Evolutionary conservation across 2,797 vertebrate species (phyloP).

Genomic region (Hippocampus kuda): DNA sequence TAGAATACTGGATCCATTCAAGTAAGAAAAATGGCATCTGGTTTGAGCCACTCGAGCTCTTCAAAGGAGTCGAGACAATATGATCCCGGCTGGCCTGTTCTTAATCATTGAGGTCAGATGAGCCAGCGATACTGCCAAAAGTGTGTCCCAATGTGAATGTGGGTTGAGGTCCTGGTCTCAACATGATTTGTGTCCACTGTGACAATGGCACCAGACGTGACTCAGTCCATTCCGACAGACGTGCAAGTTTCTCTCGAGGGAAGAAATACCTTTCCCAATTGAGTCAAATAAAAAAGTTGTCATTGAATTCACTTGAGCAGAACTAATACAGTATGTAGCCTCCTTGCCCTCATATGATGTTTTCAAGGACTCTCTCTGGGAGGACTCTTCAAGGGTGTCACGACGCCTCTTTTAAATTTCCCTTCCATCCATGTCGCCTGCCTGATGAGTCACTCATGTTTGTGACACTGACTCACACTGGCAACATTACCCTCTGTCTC

Average conservation of each 20-base stretch:
- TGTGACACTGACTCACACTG: constrained; percentile 50
- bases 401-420: constrained; percentile 23
- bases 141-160: constrained; percentile 16
- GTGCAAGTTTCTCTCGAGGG: constrained; percentile 14
- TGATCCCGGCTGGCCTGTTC: constrained; percentile 10
- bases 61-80: constrained; percentile 21
- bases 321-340: not conserved
- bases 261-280: constrained; percentile 7
- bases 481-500: constrained; percentile 42
- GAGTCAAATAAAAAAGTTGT: constrained; percentile 20
- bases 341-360: constrained; percentile 13
- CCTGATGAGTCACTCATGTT: constrained; percentile 48
- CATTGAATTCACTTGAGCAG: constrained; percentile 13
- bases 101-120: constrained; percentile 14
- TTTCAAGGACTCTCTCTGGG: constrained; percentile 7
- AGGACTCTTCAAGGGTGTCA: constrained; percentile 33
- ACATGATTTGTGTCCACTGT: constrained; percentile 16
- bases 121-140: constrained; percentile 14
- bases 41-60: constrained; percentile 14
- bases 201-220: constrained; percentile 19
- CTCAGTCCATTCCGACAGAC: constrained; percentile 23
- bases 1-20: not conserved
- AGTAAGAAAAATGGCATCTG: constrained; percentile 5
- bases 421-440: constrained; percentile 23
- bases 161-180: constrained; percentile 18